phyloP scores from a whole-genome alignment of 2,113 vertebrate genomes.

The Nyctereutes procyonoides region DNA sequence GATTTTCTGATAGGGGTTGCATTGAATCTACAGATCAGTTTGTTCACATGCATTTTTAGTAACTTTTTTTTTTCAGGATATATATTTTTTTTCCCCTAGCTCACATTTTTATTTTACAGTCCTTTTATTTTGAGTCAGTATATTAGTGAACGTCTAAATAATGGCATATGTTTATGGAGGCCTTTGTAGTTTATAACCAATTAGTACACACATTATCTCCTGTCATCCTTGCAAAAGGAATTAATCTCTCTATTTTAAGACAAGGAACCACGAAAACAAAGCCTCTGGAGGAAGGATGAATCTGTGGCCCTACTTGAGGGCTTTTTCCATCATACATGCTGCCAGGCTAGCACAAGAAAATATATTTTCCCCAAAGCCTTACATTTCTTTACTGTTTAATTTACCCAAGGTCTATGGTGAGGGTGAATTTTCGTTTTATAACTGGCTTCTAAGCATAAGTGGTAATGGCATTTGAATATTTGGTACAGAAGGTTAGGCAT shows the following conservation, averaged over 20 bases:
- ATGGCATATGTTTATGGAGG: background rate
- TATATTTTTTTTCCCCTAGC: background rate
- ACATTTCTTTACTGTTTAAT: slow-evolving; percentile 34
- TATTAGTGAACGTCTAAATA: background rate
- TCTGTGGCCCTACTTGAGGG: background rate
- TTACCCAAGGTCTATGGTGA: slow-evolving; percentile 8
- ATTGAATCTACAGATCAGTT: background rate
- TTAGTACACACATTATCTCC: background rate
- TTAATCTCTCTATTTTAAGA: slow-evolving; percentile 36
- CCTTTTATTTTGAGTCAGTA: slow-evolving; percentile 23
- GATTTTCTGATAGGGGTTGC: slow-evolving; percentile 15
- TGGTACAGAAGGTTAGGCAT: slow-evolving; percentile 57
- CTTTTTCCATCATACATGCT: background rate
- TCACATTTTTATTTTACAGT: background rate
- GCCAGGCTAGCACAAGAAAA: background rate
- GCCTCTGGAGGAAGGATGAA: background rate
- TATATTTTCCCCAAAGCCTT: background rate
- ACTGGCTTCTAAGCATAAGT: slow-evolving; percentile 47
- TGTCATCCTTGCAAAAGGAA: background rate
- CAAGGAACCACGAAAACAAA: background rate
- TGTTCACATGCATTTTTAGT: slow-evolving; percentile 4
- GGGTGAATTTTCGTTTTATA: slow-evolving; percentile 49
- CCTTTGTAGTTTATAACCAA: background rate
- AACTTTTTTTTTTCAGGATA: background rate
- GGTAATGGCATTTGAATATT: slow-evolving; percentile 48